A percentile compares a stretch with the other conserved stretches of the same genome.
Conservation (phyloP, 2,888 invertebrate species). For the Pseudanteris insignis region DNA sequence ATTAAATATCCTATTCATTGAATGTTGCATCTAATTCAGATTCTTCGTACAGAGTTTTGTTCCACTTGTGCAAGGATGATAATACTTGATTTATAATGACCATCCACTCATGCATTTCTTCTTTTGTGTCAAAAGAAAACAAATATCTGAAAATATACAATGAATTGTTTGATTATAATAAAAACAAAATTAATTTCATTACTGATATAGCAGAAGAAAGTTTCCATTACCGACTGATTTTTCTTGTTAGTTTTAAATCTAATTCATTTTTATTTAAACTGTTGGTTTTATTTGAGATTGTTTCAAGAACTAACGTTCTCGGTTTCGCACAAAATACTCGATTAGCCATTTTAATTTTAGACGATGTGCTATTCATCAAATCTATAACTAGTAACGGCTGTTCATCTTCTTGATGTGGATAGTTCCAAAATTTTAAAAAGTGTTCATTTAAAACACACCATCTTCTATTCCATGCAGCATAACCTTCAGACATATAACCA, state of each 20-base stretch:
- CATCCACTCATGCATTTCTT: slow-evolving; percentile 67
- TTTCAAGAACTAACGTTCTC: slow-evolving; percentile 64
- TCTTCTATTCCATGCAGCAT: slow-evolving; percentile 68
- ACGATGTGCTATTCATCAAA: slow-evolving; percentile 60
- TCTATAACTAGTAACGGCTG: slow-evolving; percentile 60
- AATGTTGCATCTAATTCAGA: not conserved
- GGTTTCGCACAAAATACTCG: slow-evolving; percentile 67
- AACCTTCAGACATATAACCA: slow-evolving; percentile 61
- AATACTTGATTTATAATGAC: slow-evolving; percentile 66
- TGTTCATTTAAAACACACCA: slow-evolving; percentile 69
- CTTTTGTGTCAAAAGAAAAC: slow-evolving; percentile 67
- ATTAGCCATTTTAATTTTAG: slow-evolving; percentile 58
- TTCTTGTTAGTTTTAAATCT: not conserved
- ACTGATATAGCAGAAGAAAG: not conserved
- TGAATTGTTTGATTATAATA: not conserved
- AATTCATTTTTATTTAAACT: not conserved
- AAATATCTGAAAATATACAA: slow-evolving; percentile 56
- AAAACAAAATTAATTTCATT: not conserved
- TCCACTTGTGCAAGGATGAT: slow-evolving; percentile 66
- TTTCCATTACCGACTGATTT: too few relatives aligned
- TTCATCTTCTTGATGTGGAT: slow-evolving; percentile 66
- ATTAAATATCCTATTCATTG: not conserved
- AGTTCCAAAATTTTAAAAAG: slow-evolving; percentile 67
- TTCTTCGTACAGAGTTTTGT: slow-evolving; percentile 43
- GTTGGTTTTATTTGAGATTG: slow-evolving; percentile 25